Evolutionary conservation across 2,113 vertebrate genomes (phyloP).

Genomic region (Conger conger): DNA sequence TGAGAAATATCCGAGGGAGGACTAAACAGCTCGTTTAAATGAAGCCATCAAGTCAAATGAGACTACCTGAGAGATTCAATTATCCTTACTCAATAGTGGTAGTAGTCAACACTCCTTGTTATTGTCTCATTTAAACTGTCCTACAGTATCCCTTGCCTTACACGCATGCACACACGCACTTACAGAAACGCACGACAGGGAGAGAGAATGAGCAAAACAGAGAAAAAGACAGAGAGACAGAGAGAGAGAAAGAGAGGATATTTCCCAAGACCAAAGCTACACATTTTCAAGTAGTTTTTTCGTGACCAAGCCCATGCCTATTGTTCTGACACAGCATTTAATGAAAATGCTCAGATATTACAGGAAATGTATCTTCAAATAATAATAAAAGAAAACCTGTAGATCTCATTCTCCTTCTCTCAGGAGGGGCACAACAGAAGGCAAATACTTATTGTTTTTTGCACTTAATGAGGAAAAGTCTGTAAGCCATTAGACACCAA

Average conservation of each 20-base stretch:
- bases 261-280: too few relatives aligned
- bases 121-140: too few relatives aligned
- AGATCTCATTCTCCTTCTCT: constrained; percentile 8
- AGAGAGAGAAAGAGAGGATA: too few relatives aligned
- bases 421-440: constrained; percentile 3
- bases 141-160: not conserved
- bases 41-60: not conserved
- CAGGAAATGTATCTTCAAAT: not conserved
- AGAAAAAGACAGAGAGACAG: too few relatives aligned
- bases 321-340: not conserved
- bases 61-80: too few relatives aligned
- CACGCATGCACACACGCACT: too few relatives aligned
- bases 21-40: not conserved
- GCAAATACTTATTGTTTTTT: constrained; percentile 2
- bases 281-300: not conserved
- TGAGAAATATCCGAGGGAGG: not conserved
- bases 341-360: constrained; percentile 8
- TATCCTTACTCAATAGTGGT: too few relatives aligned
- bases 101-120: too few relatives aligned
- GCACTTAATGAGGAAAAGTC: constrained; percentile 30
- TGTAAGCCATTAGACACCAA: constrained; percentile 26
- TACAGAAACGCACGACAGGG: too few relatives aligned
- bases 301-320: not conserved
- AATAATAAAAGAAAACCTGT: constrained; percentile 7
- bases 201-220: too few relatives aligned